Evolutionary conservation across 2,113 vertebrate genomes (phyloP).

Genomic region (Datnioides undecimradiatus): DNA sequence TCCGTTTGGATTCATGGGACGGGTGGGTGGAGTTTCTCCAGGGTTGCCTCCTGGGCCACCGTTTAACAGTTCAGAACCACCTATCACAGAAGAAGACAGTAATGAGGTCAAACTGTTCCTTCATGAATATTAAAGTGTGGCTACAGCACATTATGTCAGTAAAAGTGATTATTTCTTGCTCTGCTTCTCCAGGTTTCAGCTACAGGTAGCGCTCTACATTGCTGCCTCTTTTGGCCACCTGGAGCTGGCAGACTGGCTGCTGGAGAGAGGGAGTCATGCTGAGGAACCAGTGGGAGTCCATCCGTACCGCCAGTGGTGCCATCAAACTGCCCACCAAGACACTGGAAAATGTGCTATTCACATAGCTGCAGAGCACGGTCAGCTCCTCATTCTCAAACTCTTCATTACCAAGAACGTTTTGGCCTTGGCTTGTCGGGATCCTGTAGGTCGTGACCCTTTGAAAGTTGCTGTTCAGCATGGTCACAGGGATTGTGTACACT

Average conservation of each 20-base stretch:
- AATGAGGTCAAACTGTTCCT: slow-evolving; percentile 66
- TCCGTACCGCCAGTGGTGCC: slow-evolving; percentile 84
- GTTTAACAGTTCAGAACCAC: slow-evolving; percentile 70
- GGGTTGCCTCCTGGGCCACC: slow-evolving; percentile 80
- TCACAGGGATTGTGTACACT: slow-evolving; percentile 79
- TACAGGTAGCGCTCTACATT: slow-evolving; percentile 83
- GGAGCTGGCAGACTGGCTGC: slow-evolving; percentile 84
- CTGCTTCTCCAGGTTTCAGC: slow-evolving; percentile 82
- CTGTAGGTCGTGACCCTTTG: slow-evolving; percentile 73
- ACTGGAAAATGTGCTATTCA: slow-evolving; percentile 81
- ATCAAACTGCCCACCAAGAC: slow-evolving; percentile 78
- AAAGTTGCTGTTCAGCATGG: slow-evolving; percentile 72
- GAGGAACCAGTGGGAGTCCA: slow-evolving; percentile 79
- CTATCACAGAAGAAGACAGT: slow-evolving; percentile 79
- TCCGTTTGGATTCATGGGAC: slow-evolving; percentile 84
- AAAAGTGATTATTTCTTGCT: background rate
- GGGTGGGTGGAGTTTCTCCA: slow-evolving; percentile 84
- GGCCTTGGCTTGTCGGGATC: slow-evolving; percentile 77
- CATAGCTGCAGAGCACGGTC: slow-evolving; percentile 78
- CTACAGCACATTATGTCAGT: too few relatives aligned
- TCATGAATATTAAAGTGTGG: background rate
- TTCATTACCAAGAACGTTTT: slow-evolving; percentile 80
- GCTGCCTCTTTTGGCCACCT: slow-evolving; percentile 82
- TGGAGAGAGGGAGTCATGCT: slow-evolving; percentile 74
- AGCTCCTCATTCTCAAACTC: slow-evolving; percentile 84